A percentile compares a stretch with the other conserved stretches of the same genome.
phyloP scores from a whole-genome alignment of 2,888 invertebrate species.

The Spisula subtruncata region DNA sequence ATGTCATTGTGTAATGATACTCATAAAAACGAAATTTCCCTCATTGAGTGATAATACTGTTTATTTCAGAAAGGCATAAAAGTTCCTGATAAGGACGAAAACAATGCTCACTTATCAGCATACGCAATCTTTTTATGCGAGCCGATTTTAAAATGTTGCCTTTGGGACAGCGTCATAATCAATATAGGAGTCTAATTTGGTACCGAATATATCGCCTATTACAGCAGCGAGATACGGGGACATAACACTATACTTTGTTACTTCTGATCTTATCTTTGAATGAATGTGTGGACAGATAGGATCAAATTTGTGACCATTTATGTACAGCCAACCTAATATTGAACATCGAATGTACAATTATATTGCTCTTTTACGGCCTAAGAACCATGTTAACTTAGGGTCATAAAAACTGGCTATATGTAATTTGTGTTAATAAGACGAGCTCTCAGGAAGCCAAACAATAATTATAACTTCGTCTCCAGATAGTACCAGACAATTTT shows the following conservation, averaged over 20 bases:
- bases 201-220: neutral
- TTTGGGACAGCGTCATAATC: neutral
- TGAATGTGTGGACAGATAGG: neutral
- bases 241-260: neutral
- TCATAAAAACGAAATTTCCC: neutral
- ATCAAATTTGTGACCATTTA: neutral
- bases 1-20: neutral
- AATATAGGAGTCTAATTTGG: neutral
- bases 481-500: too few relatives aligned
- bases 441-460: neutral
- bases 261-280: neutral
- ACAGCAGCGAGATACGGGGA: neutral
- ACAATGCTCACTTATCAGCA: neutral
- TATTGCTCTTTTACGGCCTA: neutral
- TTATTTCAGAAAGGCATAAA: neutral
- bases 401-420: slow-evolving; percentile 6
- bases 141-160: neutral
- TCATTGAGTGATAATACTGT: neutral
- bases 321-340: neutral
- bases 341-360: neutral
- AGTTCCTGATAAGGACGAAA: neutral
- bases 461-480: neutral
- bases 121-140: neutral
- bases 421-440: neutral
- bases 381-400: neutral